phyloP scores from a whole-genome alignment of 2,888 invertebrate species.

The Bugula neritina region DNA sequence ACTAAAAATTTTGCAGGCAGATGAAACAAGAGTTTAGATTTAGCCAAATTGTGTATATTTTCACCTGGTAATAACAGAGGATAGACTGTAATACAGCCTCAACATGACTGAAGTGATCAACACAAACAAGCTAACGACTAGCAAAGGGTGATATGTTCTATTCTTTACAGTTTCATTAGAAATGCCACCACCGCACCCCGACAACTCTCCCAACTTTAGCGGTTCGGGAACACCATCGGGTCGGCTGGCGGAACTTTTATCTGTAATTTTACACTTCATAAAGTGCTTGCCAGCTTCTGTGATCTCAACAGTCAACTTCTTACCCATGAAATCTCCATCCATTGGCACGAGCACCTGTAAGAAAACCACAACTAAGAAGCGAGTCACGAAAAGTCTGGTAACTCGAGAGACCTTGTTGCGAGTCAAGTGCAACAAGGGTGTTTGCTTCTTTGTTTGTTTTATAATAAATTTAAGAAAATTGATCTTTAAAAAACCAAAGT shows the following conservation, averaged over 20 bases:
- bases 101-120: not conserved
- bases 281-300: conserved; percentile 54
- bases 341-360: conserved; percentile 70
- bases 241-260: not conserved
- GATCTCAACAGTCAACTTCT: conserved; percentile 72
- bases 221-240: conserved; percentile 40
- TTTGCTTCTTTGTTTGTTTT: not conserved
- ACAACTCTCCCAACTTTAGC: conserved; percentile 42
- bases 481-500: not conserved
- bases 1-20: too few species aligned
- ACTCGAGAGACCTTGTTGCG: not conserved
- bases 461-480: conserved; percentile 4
- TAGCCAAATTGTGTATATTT: too few species aligned
- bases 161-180: not conserved
- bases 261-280: conserved; percentile 40
- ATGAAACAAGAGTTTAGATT: too few species aligned
- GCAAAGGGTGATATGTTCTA: not conserved
- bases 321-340: conserved; percentile 71
- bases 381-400: not conserved
- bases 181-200: conserved; percentile 34
- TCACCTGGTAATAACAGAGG: not conserved
- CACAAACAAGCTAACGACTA: not conserved
- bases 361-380: conserved; percentile 22
- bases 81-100: not conserved
- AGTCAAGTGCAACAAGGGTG: not conserved